phyloP scores from a whole-genome alignment of 2,113 vertebrate genomes.

The Osmerus eperlanus region DNA sequence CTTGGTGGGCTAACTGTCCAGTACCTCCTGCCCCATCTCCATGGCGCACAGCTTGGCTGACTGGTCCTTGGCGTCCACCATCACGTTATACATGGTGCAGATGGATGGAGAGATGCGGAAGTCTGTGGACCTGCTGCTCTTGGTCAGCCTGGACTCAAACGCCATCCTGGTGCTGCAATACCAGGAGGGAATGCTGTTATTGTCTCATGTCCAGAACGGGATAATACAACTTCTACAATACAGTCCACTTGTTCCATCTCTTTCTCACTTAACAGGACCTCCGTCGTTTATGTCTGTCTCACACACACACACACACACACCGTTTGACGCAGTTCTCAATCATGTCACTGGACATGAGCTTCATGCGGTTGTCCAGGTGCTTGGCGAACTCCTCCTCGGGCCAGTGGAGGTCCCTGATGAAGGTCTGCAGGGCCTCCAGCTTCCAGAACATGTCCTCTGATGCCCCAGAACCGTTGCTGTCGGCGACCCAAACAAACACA shows the following conservation, averaged over 20 bases:
- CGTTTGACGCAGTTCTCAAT: constrained; percentile 98
- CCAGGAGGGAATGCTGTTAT: constrained; percentile 44
- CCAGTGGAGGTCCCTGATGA: constrained; percentile 98
- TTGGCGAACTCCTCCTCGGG: constrained; percentile 98
- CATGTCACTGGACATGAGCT: constrained; percentile 99
- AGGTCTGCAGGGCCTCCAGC: constrained; percentile 96
- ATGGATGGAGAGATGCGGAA: constrained; percentile 98
- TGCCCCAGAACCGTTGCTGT: constrained; percentile 95
- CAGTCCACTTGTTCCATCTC: neutral
- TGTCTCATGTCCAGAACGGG: neutral
- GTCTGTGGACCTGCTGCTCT: constrained; percentile 98
- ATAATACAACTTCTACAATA: neutral
- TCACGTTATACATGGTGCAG: constrained; percentile 99
- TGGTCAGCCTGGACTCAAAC: constrained; percentile 97
- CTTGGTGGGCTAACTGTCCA: neutral
- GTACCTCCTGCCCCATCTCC: constrained; percentile 99
- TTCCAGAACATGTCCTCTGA: constrained; percentile 99
- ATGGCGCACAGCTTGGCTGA: constrained; percentile 98
- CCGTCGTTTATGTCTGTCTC: neutral
- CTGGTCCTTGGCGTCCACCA: constrained; percentile 99
- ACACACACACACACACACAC: constrained; percentile 60
- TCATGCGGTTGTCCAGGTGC: constrained; percentile 93
- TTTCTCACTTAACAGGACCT: neutral
- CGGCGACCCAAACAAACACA: constrained; percentile 65
- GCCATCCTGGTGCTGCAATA: constrained; percentile 93